These are phyloP conservation scores for Lasioglossum albipes DNA, from an alignment of 1,140 invertebrate genomes.

Conservation along the genomic window DNA sequence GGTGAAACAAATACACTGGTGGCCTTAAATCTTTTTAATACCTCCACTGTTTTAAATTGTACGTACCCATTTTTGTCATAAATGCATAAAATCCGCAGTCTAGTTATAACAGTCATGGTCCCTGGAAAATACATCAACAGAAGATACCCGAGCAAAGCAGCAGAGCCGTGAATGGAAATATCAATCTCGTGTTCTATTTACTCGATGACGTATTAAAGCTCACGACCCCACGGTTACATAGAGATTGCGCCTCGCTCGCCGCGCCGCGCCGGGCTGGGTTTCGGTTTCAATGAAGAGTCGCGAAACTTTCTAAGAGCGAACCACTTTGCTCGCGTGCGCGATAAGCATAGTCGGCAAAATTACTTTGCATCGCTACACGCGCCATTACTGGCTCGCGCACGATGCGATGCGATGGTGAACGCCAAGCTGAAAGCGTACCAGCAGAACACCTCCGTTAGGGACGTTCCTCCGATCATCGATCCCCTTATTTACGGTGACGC, in stretches of 20 bases:
- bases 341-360: slow-evolving; percentile 10
- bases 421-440: neutral
- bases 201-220: neutral
- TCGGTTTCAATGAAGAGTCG: slow-evolving; percentile 19
- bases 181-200: neutral
- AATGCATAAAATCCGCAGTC: no score
- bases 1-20: no score
- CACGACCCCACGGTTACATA: neutral
- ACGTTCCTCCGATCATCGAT: neutral
- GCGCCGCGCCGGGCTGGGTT: neutral
- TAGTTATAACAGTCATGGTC: no score
- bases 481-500: neutral
- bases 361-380: slow-evolving; percentile 4
- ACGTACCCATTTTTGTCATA: no score
- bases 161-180: neutral
- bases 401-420: neutral
- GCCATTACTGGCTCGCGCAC: neutral
- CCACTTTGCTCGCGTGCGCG: slow-evolving; percentile 16
- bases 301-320: slow-evolving; percentile 7
- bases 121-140: no score
- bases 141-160: no score
- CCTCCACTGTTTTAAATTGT: no score
- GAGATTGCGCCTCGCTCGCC: neutral
- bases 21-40: no score
- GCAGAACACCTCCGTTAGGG: neutral